A percentile compares a stretch with the other conserved stretches of the same genome.
phyloP scores from a whole-genome alignment of 37 sponge, comb jelly and placozoan species.

The Axinella damicornis region DNA sequence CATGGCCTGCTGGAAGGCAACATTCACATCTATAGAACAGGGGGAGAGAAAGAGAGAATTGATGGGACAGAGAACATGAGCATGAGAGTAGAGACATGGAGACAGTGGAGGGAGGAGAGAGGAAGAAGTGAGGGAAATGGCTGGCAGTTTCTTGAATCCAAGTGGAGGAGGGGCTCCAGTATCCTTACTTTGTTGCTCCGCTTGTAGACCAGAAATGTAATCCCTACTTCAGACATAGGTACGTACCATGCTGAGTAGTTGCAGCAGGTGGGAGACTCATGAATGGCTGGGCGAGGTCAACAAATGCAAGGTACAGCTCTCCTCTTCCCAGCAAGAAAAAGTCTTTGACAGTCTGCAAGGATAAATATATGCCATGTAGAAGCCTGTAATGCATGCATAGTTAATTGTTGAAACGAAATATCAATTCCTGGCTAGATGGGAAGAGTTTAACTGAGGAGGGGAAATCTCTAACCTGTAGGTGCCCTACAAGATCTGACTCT shows the following conservation, averaged over 20 bases:
- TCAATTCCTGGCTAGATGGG: too few relatives aligned
- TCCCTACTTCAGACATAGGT: too few relatives aligned
- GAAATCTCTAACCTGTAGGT: constrained; percentile 42
- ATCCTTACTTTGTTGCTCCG: too few relatives aligned
- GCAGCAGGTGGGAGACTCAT: constrained; percentile 62
- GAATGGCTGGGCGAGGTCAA: constrained; percentile 76
- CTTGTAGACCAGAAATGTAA: too few relatives aligned
- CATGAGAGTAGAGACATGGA: neutral
- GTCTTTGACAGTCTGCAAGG: constrained; percentile 78
- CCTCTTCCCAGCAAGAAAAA: constrained; percentile 95
- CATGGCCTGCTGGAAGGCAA: constrained; percentile 81
- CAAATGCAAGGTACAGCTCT: constrained; percentile 89
- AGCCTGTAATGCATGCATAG: too few relatives aligned
- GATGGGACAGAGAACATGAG: neutral
- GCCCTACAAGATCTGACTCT: constrained; percentile 73
- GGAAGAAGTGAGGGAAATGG: too few relatives aligned
- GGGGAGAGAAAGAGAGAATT: neutral
- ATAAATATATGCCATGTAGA: too few relatives aligned
- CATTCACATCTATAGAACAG: constrained; percentile 73
- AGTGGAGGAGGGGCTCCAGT: too few relatives aligned
- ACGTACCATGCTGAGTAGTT: constrained; percentile 78
- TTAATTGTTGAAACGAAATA: too few relatives aligned
- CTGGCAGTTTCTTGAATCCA: too few relatives aligned
- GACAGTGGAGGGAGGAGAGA: too few relatives aligned
- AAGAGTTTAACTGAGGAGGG: too few relatives aligned